Base-by-base conservation (phyloP, 2,797 vertebrate genomes). In the Meda fulgida region DNA sequence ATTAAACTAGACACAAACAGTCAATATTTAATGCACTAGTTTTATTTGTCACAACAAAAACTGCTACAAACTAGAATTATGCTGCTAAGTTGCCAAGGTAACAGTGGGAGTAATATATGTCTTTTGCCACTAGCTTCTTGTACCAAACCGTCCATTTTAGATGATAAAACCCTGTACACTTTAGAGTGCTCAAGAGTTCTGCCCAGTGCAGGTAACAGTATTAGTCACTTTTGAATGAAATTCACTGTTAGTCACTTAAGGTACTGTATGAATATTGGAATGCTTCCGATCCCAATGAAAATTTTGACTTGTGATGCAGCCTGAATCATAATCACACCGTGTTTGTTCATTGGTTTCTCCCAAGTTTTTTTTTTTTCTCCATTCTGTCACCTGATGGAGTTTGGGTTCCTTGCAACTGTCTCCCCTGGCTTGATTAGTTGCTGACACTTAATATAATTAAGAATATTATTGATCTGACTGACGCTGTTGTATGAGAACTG, bases 31-130 rank as follows among this genome's bases (percentile, higher is more conserved):
- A 46, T 65, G 58, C 77, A 31, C 5, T 19, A 8, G 38, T 65
- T 79, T 79, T 3, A 65, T 79, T 79, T 79, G 58, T 65, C 40
- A 46, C n/a, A 79, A 48, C 40, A 79, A 79, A 78, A 78, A 36
- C 77, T 46, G 38, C 29, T 80, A n/a, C 51, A 69, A 69, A 80
- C 13, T n/a, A 36, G 63, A 67, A 80, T 69, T 36, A 34, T 16
- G 29, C 40, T 69, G 43, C 31, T 69, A 67, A 36, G 63, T 51
- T 69, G 40, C 65, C 65, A 67, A 38, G 78, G 63, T 80, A 80
- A 80, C 78, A n/a, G 53, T 60, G 34, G 23, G n/a, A 51, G 21
- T 66, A 51, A 69, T 48, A 8, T 34, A 69, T 23, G 65, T 48
- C 21, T 65, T 79, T 79, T n/a, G 76, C 76, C 60, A 79, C 38